Base-by-base conservation (phyloP, 2,888 invertebrate genomes). In the Digitonthophagus gazella region DNA sequence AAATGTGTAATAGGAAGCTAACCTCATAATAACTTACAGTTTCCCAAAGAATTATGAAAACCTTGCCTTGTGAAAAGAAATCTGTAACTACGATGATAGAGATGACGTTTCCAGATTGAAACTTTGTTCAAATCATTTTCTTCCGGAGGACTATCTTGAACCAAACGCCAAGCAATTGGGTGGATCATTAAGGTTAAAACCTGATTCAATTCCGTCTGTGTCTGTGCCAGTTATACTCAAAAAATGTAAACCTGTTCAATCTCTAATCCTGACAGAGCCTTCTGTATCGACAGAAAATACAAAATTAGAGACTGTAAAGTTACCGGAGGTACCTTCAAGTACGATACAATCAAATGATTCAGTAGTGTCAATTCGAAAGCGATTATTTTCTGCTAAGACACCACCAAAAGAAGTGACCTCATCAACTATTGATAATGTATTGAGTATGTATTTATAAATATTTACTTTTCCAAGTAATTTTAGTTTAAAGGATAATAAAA, bases 91-190 rank as follows among this genome's bases (percentile, higher is more conserved):
- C 15, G 15, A n/a, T 11, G 56, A 56, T 11, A 56, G 14, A 56
- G 56, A 56, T 56, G 11, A 56, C 56, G 56, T 56, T 15, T 56
- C 56, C 4, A n/a, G 11, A 56, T 11, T 56, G 3, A n/a, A 15
- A 56, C 3, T 56, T 4, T 22, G 22, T 6, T 22, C 22, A 22
- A 22, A 22, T 22, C 22, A 22, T 22, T 22, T 22, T 22, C 11
- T 56, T 4, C 56, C 56, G 4, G 4, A 15, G 4, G 56, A 56
- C 11, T 56, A 56, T 56, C 4, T 56, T 15, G 56, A 56, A 4
- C 56, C 56, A 56, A 56, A 56, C 11, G 56, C 56, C 56, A 56
- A 56, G 15, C 3, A 56, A 56, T 56, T 56, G 14, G 56, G 56
- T 56, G 56, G 56, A 4, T 3, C 22, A 22, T 22, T 22, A 22